Evolutionary conservation across 2,113 vertebrate genomes (phyloP), one percentile per base, ranked within the genome.

Genomic region (Chamaetylas fuelleborni): DNA sequence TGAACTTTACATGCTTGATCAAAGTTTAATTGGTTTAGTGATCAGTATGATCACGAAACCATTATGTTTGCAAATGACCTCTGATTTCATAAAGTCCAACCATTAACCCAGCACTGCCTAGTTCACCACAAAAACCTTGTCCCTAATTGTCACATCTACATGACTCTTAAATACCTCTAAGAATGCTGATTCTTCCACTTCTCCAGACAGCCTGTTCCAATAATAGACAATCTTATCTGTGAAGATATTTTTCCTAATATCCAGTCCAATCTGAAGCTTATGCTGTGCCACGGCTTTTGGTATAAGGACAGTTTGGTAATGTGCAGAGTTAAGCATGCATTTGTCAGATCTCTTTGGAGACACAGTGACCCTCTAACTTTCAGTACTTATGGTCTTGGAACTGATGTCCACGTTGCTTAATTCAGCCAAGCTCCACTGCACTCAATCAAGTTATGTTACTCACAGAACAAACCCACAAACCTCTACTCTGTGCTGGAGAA

Each of bases 371-470:
- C 24, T 81, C 61, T 47, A 48, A 25, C 33, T 60, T 92, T n/a
- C 57, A 24, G 36, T 60, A 74, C 34, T 92, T 24, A 14, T 40
- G 40, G 60, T 79, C 61, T 60, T 93, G 19, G 28, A 78, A 48
- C 17, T 2, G 2, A 67, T 56, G 56, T 40, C 61, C 48, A 64
- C 1, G 1, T 60, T 1, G 1, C 22, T 72, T 71, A 74, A 73
- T 48, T 82, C 62, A 36, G 45, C 25, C 64, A 72, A 90, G 64
- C 33, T 88, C 38, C 54, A 8, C 42, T 76, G 61, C 4, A 1
- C 43, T 89, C 70, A 36, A 11, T 40, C 2, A 3, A 73, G 8
- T 78, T 38, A 33, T 3, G 0, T 15, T 70, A 88, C 62, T 81
- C 82, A 58, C 80, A 92, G 47, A 62, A 60, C 33, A 86, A 83